These are phyloP conservation scores for Onchidella celtica DNA, from an alignment of 2,888 invertebrate genomes.

Conservation along the genomic window DNA sequence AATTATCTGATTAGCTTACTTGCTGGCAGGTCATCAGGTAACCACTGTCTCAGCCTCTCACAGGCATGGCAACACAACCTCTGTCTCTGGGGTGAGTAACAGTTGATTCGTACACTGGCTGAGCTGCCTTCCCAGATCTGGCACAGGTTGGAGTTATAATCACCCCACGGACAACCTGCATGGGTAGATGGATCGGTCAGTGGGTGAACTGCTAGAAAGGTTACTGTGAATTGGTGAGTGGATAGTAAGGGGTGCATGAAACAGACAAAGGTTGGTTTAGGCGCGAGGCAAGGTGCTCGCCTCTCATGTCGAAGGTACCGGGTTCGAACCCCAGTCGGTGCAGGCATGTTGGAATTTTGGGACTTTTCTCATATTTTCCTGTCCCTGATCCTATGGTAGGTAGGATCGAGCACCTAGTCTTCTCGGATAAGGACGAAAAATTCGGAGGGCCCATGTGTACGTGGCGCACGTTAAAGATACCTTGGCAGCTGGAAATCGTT, in stretches of 20 bases:
- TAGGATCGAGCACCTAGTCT: no score
- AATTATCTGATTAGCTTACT: conserved; percentile 28
- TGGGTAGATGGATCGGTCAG: background rate
- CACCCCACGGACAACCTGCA: conserved; percentile 69
- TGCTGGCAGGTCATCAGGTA: conserved; percentile 42
- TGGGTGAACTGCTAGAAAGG: background rate
- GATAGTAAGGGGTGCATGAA: no score
- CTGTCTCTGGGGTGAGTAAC: conserved; percentile 62
- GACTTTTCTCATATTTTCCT: no score
- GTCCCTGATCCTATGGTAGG: no score
- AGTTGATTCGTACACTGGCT: conserved; percentile 62
- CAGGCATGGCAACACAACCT: conserved; percentile 69
- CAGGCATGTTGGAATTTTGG: no score
- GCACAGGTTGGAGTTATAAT: conserved; percentile 67
- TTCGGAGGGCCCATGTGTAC: no score
- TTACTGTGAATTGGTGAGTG: no score
- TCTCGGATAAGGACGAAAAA: no score
- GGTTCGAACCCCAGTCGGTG: no score
- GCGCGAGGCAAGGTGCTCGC: background rate
- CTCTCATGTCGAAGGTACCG: no score
- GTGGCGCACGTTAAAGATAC: no score
- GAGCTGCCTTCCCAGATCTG: conserved; percentile 58
- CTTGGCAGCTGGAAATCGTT: no score
- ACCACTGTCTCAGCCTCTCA: conserved; percentile 56
- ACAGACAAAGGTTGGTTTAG: background rate